phyloP scores from a whole-genome alignment of 2,797 vertebrate species.

The Cygnus olor region DNA sequence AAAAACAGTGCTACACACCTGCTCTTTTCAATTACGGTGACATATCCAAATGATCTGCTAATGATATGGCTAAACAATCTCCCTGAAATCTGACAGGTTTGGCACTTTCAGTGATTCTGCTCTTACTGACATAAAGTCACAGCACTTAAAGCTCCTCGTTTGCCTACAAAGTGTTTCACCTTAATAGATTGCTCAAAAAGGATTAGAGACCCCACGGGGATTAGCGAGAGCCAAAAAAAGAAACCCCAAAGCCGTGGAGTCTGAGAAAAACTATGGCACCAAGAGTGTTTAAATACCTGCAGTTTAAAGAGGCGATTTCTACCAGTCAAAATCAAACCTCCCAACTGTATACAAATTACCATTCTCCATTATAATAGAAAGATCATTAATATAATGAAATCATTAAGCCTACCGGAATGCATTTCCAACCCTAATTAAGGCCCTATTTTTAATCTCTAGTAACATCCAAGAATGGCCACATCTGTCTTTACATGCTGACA shows the following conservation, averaged over 20 bases:
- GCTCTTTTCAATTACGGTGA: conserved; percentile 30
- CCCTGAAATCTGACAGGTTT: neutral
- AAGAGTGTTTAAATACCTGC: neutral
- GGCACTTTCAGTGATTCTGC: neutral
- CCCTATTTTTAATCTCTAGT: neutral
- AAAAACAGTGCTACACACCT: conserved; percentile 8
- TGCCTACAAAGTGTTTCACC: conserved; percentile 22
- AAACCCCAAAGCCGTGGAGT: neutral
- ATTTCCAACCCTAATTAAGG: neutral
- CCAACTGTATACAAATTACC: neutral
- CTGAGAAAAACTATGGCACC: neutral
- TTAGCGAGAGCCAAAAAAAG: neutral
- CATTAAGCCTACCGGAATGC: neutral
- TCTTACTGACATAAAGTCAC: neutral
- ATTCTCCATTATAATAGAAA: neutral
- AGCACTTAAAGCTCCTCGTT: neutral
- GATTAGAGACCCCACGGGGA: conserved; percentile 40
- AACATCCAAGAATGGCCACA: neutral
- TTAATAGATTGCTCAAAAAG: neutral
- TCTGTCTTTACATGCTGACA: neutral
- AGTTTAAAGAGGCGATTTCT: neutral
- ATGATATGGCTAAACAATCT: neutral
- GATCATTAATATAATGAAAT: neutral
- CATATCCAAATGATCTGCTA: neutral
- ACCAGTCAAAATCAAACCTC: neutral